Percentiles rank a stretch among this genome's conserved stretches.
phyloP scores from a whole-genome alignment of 2,888 invertebrate genomes.

The Keiferia lycopersicella region DNA sequence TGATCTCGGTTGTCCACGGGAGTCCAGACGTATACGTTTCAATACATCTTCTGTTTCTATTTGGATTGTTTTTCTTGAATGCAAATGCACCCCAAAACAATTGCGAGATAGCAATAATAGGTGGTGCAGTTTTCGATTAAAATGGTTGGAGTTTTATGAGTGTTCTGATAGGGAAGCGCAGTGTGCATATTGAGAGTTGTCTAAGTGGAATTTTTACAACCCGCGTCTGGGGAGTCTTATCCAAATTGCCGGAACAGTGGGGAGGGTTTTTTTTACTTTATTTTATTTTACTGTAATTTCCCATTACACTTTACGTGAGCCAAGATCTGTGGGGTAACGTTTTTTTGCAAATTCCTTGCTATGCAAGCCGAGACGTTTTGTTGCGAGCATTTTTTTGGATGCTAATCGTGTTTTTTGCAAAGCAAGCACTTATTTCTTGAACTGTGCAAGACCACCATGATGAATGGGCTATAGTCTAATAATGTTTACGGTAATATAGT shows the following conservation, averaged over 20 bases:
- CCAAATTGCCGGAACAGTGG: conserved; percentile 74
- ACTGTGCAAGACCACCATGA: no score
- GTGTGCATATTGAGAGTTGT: conserved; percentile 67
- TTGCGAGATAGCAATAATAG: conserved; percentile 20
- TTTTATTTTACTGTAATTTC: conserved; percentile 75
- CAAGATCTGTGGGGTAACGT: conserved; percentile 63
- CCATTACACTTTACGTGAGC: conserved; percentile 75
- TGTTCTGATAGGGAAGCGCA: conserved; percentile 50
- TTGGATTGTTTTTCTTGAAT: conserved; percentile 5
- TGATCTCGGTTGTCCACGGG: conserved; percentile 37
- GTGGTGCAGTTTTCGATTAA: conserved; percentile 55
- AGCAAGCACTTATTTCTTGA: background rate
- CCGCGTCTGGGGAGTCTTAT: conserved; percentile 66
- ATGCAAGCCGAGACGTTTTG: conserved; percentile 27
- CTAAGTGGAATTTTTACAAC: conserved; percentile 73
- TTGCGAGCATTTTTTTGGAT: background rate
- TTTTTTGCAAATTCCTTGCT: conserved; percentile 53
- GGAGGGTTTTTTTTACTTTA: conserved; percentile 51
- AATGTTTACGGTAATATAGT: no score
- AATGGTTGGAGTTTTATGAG: conserved; percentile 61
- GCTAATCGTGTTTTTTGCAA: background rate
- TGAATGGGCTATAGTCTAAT: no score
- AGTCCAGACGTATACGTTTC: background rate
- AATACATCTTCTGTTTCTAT: background rate
- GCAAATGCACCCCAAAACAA: conserved; percentile 20